Evolutionary conservation across 30 jellyfish, hydroid and myxozoan species (phyloP).

Genomic region (Calvadosia cruxmelitensis): DNA sequence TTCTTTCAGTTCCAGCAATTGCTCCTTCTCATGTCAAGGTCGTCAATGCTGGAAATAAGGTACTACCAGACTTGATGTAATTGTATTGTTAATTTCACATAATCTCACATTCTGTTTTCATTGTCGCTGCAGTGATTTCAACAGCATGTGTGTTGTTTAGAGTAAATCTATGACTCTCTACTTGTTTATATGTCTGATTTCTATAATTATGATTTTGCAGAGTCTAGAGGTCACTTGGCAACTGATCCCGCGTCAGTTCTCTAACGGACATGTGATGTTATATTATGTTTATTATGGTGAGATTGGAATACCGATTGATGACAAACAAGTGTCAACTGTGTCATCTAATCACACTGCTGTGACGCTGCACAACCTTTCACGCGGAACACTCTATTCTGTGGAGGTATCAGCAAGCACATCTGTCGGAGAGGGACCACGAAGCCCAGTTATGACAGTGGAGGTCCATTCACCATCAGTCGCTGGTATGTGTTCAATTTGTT

Average conservation of each 20-base stretch:
- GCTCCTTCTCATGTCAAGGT: slow-evolving; percentile 29
- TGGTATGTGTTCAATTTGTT: too few relatives aligned
- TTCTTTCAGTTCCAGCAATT: slow-evolving; percentile 20
- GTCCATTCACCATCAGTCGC: slow-evolving; percentile 33
- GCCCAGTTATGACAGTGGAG: slow-evolving; percentile 17
- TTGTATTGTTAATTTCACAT: too few relatives aligned
- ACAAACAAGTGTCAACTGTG: background rate
- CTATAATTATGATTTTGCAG: slow-evolving; percentile 15
- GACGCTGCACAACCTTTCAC: slow-evolving; percentile 7
- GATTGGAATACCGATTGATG: slow-evolving; percentile 17
- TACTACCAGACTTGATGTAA: background rate
- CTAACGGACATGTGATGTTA: slow-evolving; percentile 21
- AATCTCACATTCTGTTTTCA: too few relatives aligned
- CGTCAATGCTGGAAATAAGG: slow-evolving; percentile 42
- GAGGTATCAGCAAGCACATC: slow-evolving; percentile 44
- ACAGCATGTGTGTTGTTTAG: too few relatives aligned
- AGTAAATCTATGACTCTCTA: too few relatives aligned
- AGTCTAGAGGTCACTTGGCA: slow-evolving; percentile 40
- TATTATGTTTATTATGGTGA: slow-evolving; percentile 16
- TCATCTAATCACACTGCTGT: slow-evolving; percentile 32
- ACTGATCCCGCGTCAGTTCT: slow-evolving; percentile 26
- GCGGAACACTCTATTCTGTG: slow-evolving; percentile 43
- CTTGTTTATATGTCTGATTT: too few relatives aligned
- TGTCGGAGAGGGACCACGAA: slow-evolving; percentile 39
- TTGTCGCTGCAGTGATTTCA: too few relatives aligned